Conservation (phyloP, 2,888 invertebrate species). For the Suillia variegata region DNA sequence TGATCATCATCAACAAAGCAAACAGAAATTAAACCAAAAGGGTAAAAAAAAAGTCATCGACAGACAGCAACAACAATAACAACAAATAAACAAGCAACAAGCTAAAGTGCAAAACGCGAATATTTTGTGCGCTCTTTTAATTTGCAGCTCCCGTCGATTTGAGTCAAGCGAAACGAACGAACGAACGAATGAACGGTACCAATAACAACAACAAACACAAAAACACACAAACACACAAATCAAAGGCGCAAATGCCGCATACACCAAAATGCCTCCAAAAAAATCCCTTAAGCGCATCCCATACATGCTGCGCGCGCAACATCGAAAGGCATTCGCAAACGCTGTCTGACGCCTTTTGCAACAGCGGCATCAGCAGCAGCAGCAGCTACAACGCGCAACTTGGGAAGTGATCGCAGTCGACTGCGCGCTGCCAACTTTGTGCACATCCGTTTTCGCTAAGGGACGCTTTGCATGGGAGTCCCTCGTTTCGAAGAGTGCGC, state of each 20-base stretch:
- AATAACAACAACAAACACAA: not conserved
- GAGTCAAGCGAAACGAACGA: constrained; percentile 40
- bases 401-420: constrained; percentile 9
- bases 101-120: constrained; percentile 26
- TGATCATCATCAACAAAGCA: constrained; percentile 50
- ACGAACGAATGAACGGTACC: too few relatives aligned
- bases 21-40: constrained; percentile 44
- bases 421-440: not conserved
- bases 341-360: constrained; percentile 18
- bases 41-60: constrained; percentile 36
- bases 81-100: constrained; percentile 18
- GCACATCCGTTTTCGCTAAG: constrained; percentile 50
- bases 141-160: constrained; percentile 52
- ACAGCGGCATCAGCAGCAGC: constrained; percentile 9
- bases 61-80: constrained; percentile 24
- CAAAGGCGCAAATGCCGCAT: constrained; percentile 47
- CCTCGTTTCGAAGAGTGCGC: constrained; percentile 4
- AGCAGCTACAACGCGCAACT: not conserved
- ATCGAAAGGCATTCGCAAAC: constrained; percentile 5
- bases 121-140: constrained; percentile 38
- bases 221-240: constrained; percentile 42
- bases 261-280: constrained; percentile 28
- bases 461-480: constrained; percentile 27
- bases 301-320: not conserved
- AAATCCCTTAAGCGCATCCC: constrained; percentile 14